Percentiles rank a stretch among this genome's conserved stretches.
Evolutionary conservation across 2,113 vertebrate species (phyloP).

Genomic region (Gavia stellata): DNA sequence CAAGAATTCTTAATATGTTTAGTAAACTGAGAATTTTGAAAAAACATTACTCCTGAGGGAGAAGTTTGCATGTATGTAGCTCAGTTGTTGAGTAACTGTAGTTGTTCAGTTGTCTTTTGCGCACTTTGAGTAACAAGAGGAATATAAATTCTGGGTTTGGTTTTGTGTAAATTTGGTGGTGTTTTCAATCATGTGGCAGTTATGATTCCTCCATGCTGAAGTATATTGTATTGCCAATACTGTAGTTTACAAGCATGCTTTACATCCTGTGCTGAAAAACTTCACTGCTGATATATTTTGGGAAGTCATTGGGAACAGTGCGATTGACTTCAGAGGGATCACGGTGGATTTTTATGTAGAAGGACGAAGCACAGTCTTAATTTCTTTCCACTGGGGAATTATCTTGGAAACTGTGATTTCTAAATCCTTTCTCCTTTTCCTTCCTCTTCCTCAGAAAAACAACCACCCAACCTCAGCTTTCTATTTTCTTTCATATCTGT

Average conservation of each 20-base stretch:
- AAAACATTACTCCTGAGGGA: neutral
- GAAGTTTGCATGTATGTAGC: neutral
- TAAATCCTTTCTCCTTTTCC: neutral
- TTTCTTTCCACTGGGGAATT: neutral
- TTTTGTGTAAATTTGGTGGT: neutral
- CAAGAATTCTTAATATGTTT: neutral
- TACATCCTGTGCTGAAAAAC: neutral
- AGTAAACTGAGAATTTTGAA: neutral
- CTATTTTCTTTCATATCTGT: neutral
- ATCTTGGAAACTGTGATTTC: neutral
- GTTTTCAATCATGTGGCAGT: neutral
- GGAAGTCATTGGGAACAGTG: neutral
- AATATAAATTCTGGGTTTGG: neutral
- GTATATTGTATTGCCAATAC: neutral
- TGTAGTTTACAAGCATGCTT: neutral
- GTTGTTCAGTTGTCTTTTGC: neutral
- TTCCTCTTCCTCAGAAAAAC: neutral
- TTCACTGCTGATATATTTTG: neutral
- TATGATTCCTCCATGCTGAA: neutral
- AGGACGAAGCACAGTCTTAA: neutral
- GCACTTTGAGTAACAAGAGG: neutral
- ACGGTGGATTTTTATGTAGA: neutral
- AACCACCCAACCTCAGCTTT: neutral
- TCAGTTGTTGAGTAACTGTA: neutral
- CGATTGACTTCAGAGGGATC: neutral